Conservation (phyloP, 1,140 invertebrate species). For the Drosophila melanica region DNA sequence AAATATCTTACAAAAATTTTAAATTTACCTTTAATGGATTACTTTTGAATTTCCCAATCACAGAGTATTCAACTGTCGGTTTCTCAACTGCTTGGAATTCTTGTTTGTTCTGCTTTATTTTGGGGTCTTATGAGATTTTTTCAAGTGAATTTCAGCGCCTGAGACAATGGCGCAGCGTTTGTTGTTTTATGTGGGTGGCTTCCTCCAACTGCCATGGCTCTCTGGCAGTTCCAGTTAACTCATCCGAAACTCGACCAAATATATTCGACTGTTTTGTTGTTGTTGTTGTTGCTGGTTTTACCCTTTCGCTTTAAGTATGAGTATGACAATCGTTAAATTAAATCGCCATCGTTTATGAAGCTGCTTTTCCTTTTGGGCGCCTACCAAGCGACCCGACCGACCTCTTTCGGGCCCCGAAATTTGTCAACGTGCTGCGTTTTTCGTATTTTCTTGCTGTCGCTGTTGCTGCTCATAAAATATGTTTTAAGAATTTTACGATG, state of each 20-base stretch:
- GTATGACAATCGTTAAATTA: slow-evolving; percentile 79
- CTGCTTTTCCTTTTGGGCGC: slow-evolving; percentile 81
- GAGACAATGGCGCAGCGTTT: slow-evolving; percentile 65
- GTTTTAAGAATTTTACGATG: slow-evolving; percentile 81
- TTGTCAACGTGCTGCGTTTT: slow-evolving; percentile 76
- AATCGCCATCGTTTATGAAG: slow-evolving; percentile 78
- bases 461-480: slow-evolving; percentile 76
- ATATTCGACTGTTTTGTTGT: slow-evolving; percentile 27
- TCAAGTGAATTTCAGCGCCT: slow-evolving; percentile 78
- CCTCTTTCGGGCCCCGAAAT: slow-evolving; percentile 74
- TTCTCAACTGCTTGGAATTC: slow-evolving; percentile 18
- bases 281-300: slow-evolving; percentile 13
- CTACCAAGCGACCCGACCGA: slow-evolving; percentile 52
- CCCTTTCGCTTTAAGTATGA: slow-evolving; percentile 40
- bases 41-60: neutral
- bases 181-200: slow-evolving; percentile 80
- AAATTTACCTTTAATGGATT: too few relatives aligned
- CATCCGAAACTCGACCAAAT: slow-evolving; percentile 38
- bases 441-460: slow-evolving; percentile 50
- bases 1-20: too few relatives aligned
- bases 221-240: slow-evolving; percentile 68
- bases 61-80: slow-evolving; percentile 47
- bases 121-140: slow-evolving; percentile 63
- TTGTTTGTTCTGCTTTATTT: slow-evolving; percentile 26
- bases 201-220: slow-evolving; percentile 38